Evolutionary conservation across 2,888 invertebrate genomes (phyloP), one percentile per base, ranked within the genome.

Genomic region (Idaea aversata): DNA sequence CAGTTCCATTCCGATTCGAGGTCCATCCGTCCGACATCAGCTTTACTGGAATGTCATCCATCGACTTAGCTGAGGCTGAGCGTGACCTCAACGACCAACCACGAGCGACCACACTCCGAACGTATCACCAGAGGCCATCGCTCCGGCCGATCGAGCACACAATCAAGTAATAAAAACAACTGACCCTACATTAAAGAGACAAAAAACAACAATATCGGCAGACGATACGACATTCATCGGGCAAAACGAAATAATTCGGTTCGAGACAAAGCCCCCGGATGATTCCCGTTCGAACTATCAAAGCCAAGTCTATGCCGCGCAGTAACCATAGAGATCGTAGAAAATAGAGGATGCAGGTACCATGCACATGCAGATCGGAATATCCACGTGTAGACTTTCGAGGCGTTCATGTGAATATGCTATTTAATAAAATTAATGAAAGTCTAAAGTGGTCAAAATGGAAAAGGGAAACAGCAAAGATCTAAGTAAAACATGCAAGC

Each of bases 321-420:
- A 92, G 93, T 93, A 93, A 93, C 93, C 93, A 93, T 93, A 93
- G 93, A 93, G 91, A 93, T 93, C 93, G 93, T 93, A 92, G 91
- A 90, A 90, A 87, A 87, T 78, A 88, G 87, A 79, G 87, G 83
- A 90, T 91, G 91, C 91, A 90, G 87, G 88, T 85, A 88, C 82
- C 92, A 92, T 92, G 92, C 93, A 87, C 91, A 85, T 92, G 91
- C 93, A 79, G 77, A 84, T 75, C 74, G 78, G 80, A 79, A 76
- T 77, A 72, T 77, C 74, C 84, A 86, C 83, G 74, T 80, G 72
- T 82, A 87, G 86, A 88, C 82, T 80, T 83, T 84, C 83, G 79
- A 73, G 72, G 71, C 70, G 75, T 70, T 72, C 64, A 69, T 67
- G 67, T 74, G 73, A 71, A 70, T 70, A 68, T 72, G 67, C 63